Base-by-base conservation (phyloP, 2,113 vertebrate species). In the Acinonyx jubatus region DNA sequence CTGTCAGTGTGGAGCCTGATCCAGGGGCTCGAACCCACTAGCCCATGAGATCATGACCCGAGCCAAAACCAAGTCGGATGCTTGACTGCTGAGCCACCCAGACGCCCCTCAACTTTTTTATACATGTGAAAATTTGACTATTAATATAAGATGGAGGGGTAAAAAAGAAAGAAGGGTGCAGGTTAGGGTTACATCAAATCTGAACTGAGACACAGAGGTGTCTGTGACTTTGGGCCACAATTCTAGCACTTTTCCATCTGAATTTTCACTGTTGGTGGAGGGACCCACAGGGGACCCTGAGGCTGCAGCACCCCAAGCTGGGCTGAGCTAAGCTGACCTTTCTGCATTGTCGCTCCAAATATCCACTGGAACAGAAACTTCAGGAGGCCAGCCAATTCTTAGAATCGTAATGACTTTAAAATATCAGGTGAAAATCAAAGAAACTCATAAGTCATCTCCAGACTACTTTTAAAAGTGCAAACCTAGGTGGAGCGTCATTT, bases 391-490 rank as follows among this genome's bases (percentile, higher is more conserved):
- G 41, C 48, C 31, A 78, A 69, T 48, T 48, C 73, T 57, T 33
- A 57, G 66, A 92, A 85, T 74, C 69, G 63, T 92, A 78, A 88
- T 48, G 79, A 80, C 27, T 18, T 80, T 38, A n/a, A 91, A 97
- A 94, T 21, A 80, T 13, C 68, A 87, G 45, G 63, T n/a, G 38
- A 83, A 63, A 95, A 80, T 88, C 80, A 93, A 90, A 91, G 81
- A 79, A 83, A 88, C 50, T 33, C 61, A 61, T 1, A 48, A 41
- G 65, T 80, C 65, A 93, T 69, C 86, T 88, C 45, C n/a, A 91
- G 76, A 63, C 38, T 61, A 38, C 76, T 68, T 89, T 92, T 74
- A 52, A 94, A 96, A 84, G 66, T 15, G 68, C 73, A 94, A 84
- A 74, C 18, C n/a, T 25, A 94, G 69, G 86, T 21, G n/a, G 31